These are phyloP conservation scores for Ophonus ardosiacus DNA, from an alignment of 2,888 invertebrate genomes.

Conservation along the genomic window DNA sequence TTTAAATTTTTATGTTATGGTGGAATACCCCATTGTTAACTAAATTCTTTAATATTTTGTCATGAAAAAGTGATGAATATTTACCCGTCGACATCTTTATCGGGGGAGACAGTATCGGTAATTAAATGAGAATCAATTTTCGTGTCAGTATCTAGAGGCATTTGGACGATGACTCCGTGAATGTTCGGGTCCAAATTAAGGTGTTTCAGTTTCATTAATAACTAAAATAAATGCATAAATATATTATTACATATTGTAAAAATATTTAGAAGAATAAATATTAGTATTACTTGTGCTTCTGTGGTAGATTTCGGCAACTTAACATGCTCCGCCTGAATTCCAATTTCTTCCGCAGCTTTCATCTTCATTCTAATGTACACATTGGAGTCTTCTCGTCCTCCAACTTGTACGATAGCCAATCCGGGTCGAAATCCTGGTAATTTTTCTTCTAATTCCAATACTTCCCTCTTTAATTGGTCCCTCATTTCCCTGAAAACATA, in stretches of 20 bases:
- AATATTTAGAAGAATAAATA: background rate
- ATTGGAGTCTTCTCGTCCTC: slow-evolving; percentile 97
- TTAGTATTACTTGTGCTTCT: slow-evolving; percentile 82
- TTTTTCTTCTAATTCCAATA: slow-evolving; percentile 78
- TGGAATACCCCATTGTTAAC: no score
- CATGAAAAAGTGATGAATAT: slow-evolving; percentile 65
- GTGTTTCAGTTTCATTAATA: slow-evolving; percentile 82
- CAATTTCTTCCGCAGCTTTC: slow-evolving; percentile 93
- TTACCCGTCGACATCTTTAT: slow-evolving; percentile 98
- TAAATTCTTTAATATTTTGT: background rate
- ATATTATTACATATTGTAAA: background rate
- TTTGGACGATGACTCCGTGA: slow-evolving; percentile 97
- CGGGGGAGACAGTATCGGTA: slow-evolving; percentile 91
- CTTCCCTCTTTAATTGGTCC: slow-evolving; percentile 82
- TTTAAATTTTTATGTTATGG: no score
- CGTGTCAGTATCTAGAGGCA: slow-evolving; percentile 92
- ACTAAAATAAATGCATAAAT: slow-evolving; percentile 75
- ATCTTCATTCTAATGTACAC: slow-evolving; percentile 98
- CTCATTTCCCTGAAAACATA: slow-evolving; percentile 82
- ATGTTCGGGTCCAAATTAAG: slow-evolving; percentile 91
- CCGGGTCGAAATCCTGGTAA: slow-evolving; percentile 84
- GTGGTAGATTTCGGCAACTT: slow-evolving; percentile 88
- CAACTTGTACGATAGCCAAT: slow-evolving; percentile 97
- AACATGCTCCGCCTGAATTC: slow-evolving; percentile 89
- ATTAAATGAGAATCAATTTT: slow-evolving; percentile 91